Conservation (phyloP, 2,113 vertebrate genomes). For the Cynoglossus semilaevis region DNA sequence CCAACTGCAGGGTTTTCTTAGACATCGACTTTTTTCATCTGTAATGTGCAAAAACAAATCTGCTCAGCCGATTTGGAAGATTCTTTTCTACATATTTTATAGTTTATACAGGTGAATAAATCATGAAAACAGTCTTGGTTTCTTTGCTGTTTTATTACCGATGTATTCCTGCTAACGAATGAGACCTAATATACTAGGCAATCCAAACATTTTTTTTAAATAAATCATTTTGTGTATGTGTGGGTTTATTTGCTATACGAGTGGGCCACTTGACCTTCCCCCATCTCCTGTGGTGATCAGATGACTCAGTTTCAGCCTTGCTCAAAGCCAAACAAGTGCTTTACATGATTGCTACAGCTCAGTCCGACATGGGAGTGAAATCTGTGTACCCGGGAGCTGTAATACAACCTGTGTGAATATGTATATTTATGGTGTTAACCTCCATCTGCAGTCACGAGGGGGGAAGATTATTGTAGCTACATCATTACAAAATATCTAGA, state of each 20-base stretch:
- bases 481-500: conserved; percentile 48
- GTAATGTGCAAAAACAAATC: conserved; percentile 11
- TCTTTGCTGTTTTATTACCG: conserved; percentile 10
- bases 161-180: no score
- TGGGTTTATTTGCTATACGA: background rate
- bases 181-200: no score
- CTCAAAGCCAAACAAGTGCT: conserved; percentile 44
- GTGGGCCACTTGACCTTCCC: conserved; percentile 29
- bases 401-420: conserved; percentile 46
- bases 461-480: conserved; percentile 40
- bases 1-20: conserved; percentile 10
- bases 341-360: conserved; percentile 57
- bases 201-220: no score
- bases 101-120: background rate
- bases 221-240: no score
- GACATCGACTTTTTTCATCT: no score
- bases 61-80: no score
- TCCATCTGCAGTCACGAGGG: conserved; percentile 32
- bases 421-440: conserved; percentile 37
- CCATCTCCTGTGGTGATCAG: conserved; percentile 22
- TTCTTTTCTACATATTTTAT: no score
- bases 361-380: conserved; percentile 46
- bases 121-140: conserved; percentile 26
- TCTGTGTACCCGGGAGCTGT: conserved; percentile 48
- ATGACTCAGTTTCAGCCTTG: conserved; percentile 43